phyloP scores from a whole-genome alignment of 35 echinoderm and acorn worm genomes.

The Acanthaster planci region DNA sequence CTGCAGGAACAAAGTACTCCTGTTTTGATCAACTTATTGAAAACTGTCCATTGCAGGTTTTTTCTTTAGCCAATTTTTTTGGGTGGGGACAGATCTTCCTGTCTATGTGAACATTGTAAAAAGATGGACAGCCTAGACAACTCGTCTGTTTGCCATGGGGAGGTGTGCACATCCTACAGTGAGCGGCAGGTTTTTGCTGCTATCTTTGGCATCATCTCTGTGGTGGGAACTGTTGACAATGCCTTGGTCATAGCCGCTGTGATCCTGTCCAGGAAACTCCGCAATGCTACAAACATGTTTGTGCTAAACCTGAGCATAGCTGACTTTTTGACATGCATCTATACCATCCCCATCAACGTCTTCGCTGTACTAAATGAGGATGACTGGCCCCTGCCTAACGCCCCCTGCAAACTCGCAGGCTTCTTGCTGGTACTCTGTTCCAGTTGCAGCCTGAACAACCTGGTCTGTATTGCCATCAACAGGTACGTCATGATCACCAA shows the following conservation, averaged over 20 bases:
- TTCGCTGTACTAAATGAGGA: slow-evolving; percentile 36
- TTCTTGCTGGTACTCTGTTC: slow-evolving; percentile 31
- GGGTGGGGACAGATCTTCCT: no score
- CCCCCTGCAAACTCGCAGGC: slow-evolving; percentile 24
- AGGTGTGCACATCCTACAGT: background rate
- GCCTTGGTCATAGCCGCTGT: slow-evolving; percentile 56
- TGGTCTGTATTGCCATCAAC: slow-evolving; percentile 54
- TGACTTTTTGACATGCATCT: slow-evolving; percentile 42
- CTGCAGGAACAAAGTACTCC: no score
- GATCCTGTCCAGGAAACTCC: slow-evolving; percentile 45
- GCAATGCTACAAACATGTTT: slow-evolving; percentile 54
- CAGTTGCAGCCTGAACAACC: slow-evolving; percentile 54
- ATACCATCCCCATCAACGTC: slow-evolving; percentile 28
- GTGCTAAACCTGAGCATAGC: slow-evolving; percentile 55
- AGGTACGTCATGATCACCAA: slow-evolving; percentile 40
- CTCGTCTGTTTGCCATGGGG: no score
- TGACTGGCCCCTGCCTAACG: slow-evolving; percentile 24
- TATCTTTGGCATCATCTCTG: background rate
- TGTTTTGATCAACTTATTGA: no score
- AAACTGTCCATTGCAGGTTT: no score
- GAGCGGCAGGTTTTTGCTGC: background rate
- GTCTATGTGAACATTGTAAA: no score
- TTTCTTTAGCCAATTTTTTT: no score
- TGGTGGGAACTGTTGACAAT: slow-evolving; percentile 51
- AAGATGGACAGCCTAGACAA: no score